A percentile compares a stretch with the other conserved stretches of the same genome.
These are phyloP conservation scores for Pycnomerus fuliginosus DNA, from an alignment of 2,888 invertebrate genomes.

Conservation along the genomic window DNA sequence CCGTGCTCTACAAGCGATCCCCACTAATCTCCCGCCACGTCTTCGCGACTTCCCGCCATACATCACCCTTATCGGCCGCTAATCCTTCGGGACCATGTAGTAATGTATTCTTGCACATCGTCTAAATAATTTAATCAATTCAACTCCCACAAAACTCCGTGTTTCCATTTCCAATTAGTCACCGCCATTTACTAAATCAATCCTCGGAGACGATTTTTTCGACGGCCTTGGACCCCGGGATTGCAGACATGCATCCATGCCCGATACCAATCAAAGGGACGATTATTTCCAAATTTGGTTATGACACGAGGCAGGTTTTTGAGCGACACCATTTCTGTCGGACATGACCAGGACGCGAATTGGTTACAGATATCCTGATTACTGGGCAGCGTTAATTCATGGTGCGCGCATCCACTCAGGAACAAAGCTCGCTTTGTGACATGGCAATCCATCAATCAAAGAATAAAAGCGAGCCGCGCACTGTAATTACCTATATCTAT, in stretches of 20 bases:
- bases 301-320: conserved; percentile 36
- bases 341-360: conserved; percentile 39
- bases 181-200: neutral
- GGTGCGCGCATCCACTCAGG: conserved; percentile 34
- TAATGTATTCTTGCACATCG: conserved; percentile 35
- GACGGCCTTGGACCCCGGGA: no score
- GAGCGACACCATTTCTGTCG: conserved; percentile 34
- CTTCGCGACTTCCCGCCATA: conserved; percentile 53
- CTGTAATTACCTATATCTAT: conserved; percentile 43
- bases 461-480: conserved; percentile 40
- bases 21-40: conserved; percentile 52
- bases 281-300: conserved; percentile 42
- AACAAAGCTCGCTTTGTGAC: conserved; percentile 41
- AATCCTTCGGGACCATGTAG: conserved; percentile 45
- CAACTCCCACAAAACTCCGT: conserved; percentile 5
- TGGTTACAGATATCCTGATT: conserved; percentile 44
- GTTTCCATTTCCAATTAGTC: neutral
- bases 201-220: neutral
- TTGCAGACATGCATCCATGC: no score
- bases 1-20: conserved; percentile 51
- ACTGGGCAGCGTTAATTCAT: conserved; percentile 40
- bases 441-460: conserved; percentile 46
- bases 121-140: conserved; percentile 23
- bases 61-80: conserved; percentile 50
- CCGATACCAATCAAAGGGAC: conserved; percentile 35